Base-by-base conservation (phyloP, 2,113 vertebrate species). In the Seriola quinqueradiata region DNA sequence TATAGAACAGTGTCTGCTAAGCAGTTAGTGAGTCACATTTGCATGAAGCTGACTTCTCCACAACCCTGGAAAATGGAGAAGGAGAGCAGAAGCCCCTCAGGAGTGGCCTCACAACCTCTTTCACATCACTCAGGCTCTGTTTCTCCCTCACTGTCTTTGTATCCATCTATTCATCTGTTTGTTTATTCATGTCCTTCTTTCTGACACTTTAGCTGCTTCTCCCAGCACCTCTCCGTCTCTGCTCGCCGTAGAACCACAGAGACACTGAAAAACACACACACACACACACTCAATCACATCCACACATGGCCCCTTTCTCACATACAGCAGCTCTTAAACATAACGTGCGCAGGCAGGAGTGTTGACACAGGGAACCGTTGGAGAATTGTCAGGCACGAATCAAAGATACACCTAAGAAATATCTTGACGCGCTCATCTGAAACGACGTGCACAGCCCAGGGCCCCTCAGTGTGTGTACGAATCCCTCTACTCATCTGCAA, bases 121-220 rank as follows among this genome's bases (percentile, higher is more conserved):
- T 83, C 73, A 82, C 77, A 78, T 79, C 80, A 68, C 70, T 71
- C 76, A 69, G 79, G 42, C 67, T 77, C 75, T 74, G 75, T 87
- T 48, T 81, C 25, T 75, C 82, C 58, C 52, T 84, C 69, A 38
- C 63, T 65, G 55, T 83, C 84, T 91, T 87, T 85, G 70, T 85
- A 70, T 90, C 82, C 83, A 82, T 69, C 77, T 67, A 71, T 85
- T 87, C 84, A 83, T 82, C 81, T 72, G 14, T 64, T 83, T 87
- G 75, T 87, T 88, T 89, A 84, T 91, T 85, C 87, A 76, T 77
- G 88, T 88, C 74, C 55, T 64, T 82, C 87, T 82, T 60, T 67
- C 77, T 75, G 75, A 87, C 69, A 82, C 67, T 86, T 57, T 1
- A 67, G 60, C 78, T 54, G 52, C 8, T 65, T 81, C 68, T 82